phyloP scores from a whole-genome alignment of 2,888 invertebrate genomes.

The Villa cingulata region DNA sequence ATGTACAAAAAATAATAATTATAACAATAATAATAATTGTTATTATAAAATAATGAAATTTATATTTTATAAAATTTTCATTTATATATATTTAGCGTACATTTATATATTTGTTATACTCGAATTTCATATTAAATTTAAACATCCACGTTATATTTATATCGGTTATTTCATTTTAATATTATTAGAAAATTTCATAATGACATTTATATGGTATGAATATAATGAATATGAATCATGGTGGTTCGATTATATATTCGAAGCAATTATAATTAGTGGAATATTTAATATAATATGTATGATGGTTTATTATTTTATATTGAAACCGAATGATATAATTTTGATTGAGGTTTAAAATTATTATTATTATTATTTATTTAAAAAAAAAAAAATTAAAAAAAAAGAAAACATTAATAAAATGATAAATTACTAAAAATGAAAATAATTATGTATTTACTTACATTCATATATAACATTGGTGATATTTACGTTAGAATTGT shows the following conservation, averaged over 20 bases:
- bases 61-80: constrained; percentile 42
- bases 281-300: constrained; percentile 46
- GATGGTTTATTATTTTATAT: constrained; percentile 46
- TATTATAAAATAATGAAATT: too few species aligned
- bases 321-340: constrained; percentile 48
- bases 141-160: constrained; percentile 56
- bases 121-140: constrained; percentile 67
- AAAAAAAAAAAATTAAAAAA: too few species aligned
- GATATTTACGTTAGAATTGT: too few species aligned
- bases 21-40: too few species aligned
- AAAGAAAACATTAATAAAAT: too few species aligned
- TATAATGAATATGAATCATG: constrained; percentile 45
- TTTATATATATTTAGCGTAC: constrained; percentile 57
- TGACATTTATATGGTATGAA: constrained; percentile 56
- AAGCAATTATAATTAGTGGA: constrained; percentile 45
- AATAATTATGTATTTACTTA: too few species aligned
- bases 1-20: too few species aligned
- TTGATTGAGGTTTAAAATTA: constrained; percentile 28
- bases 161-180: constrained; percentile 51
- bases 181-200: constrained; percentile 49
- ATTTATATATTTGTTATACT: constrained; percentile 63
- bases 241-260: constrained; percentile 56
- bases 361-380: too few species aligned
- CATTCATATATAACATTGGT: too few species aligned
- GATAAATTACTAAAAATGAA: too few species aligned